phyloP scores from a whole-genome alignment of 2,113 vertebrate species.

The Cepphus grylle region DNA sequence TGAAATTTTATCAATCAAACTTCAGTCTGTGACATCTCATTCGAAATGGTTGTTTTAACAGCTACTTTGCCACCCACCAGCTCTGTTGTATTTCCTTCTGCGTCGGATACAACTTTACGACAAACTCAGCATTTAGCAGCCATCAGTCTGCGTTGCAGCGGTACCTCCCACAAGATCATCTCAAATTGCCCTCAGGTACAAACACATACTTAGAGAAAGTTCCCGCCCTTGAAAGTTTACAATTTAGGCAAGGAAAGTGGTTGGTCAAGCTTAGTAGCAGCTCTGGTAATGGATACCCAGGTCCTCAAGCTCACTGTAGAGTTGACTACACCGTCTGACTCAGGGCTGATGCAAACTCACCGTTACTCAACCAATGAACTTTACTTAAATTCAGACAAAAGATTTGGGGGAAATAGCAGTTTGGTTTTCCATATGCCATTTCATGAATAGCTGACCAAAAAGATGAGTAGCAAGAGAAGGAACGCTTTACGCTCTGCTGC shows the following conservation, averaged over 20 bases:
- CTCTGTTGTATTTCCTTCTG: not conserved
- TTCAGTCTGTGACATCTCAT: not conserved
- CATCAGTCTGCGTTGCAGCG: not conserved
- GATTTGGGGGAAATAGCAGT: not conserved
- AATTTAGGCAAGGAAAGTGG: not conserved
- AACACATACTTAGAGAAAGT: not conserved
- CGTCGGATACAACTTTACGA: not conserved
- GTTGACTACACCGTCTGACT: not conserved
- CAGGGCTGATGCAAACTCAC: not conserved
- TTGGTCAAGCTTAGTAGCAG: not conserved
- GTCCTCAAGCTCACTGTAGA: not conserved
- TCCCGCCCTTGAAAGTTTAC: not conserved
- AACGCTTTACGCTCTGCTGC: not conserved
- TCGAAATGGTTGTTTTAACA: not conserved
- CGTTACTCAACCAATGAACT: not conserved
- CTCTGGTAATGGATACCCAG: not conserved
- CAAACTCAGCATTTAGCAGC: not conserved
- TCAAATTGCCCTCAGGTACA: not conserved
- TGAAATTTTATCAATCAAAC: conserved; percentile 32
- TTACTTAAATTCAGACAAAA: not conserved
- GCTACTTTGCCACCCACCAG: not conserved
- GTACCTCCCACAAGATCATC: not conserved
- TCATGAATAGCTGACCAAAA: not conserved
- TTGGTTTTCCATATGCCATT: not conserved
- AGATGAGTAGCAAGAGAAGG: not conserved